Conservation (phyloP, 1,140 invertebrate species). For the Pantala flavescens region DNA sequence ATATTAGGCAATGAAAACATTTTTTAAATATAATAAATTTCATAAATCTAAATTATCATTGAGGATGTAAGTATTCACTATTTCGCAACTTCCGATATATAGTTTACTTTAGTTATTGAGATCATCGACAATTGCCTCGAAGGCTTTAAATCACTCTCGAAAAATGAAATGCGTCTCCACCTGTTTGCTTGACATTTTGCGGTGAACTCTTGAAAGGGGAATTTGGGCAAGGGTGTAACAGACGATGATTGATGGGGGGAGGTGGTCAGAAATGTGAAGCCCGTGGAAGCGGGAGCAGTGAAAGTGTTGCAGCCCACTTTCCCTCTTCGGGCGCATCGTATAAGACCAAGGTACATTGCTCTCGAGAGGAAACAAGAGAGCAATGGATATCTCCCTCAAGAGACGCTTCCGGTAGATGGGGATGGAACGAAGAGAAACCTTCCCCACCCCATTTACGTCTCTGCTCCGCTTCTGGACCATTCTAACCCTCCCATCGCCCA, state of each 20-base stretch:
- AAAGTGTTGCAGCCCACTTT: conserved; percentile 1
- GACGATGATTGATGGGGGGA: neutral
- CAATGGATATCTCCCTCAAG: neutral
- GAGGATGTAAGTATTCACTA: no score
- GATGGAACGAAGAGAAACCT: neutral
- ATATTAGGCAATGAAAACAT: no score
- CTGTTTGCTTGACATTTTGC: neutral
- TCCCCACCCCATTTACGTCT: no score
- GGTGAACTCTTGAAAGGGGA: neutral
- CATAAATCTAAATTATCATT: no score
- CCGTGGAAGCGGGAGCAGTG: neutral
- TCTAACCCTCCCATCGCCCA: no score
- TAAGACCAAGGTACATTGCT: neutral
- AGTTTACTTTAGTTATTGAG: no score
- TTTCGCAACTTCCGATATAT: no score
- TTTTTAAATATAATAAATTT: no score
- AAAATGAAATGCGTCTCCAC: no score
- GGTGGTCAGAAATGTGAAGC: neutral
- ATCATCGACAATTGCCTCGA: no score
- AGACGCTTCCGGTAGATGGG: neutral
- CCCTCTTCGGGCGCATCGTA: neutral
- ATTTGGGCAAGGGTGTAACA: neutral
- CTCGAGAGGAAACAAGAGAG: neutral
- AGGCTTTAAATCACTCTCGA: no score
- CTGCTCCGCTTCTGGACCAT: no score